Conservation (phyloP, 2,888 invertebrate species). For the Epicampocera succincta region DNA sequence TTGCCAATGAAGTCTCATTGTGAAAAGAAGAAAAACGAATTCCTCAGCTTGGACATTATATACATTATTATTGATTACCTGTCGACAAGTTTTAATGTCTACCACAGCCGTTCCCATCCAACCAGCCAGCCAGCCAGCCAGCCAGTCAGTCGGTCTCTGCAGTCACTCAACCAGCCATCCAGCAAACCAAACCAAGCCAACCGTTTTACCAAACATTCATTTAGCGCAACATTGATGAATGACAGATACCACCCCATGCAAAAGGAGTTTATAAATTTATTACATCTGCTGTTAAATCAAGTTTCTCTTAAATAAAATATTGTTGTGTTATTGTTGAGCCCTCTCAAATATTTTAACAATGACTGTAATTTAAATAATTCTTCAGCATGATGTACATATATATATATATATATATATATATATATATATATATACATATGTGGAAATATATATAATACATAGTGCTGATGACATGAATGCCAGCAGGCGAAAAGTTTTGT, state of each 20-base stretch:
- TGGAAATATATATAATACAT: too few species aligned
- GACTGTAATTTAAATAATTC: slow-evolving; percentile 31
- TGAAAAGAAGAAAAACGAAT: slow-evolving; percentile 10
- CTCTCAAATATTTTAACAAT: slow-evolving; percentile 11
- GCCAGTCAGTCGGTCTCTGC: not conserved
- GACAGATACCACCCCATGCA: slow-evolving; percentile 64
- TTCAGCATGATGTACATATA: not conserved
- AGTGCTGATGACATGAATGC: too few species aligned
- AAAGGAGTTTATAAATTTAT: slow-evolving; percentile 30
- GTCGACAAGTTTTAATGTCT: slow-evolving; percentile 68
- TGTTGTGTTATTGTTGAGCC: not conserved
- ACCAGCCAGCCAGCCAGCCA: not conserved
- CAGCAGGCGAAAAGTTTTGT: too few species aligned
- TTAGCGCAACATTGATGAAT: slow-evolving; percentile 63
- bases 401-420: not conserved
- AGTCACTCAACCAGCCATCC: slow-evolving; percentile 23
- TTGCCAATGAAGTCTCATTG: slow-evolving; percentile 39
- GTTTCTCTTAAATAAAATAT: slow-evolving; percentile 22
- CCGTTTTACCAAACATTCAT: slow-evolving; percentile 42
- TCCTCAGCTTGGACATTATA: slow-evolving; percentile 56
- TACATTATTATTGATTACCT: slow-evolving; percentile 71
- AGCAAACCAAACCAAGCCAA: slow-evolving; percentile 38
- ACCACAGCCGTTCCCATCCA: slow-evolving; percentile 44
- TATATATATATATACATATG: too few species aligned
- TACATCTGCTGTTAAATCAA: slow-evolving; percentile 4